Percentiles rank a stretch among this genome's conserved stretches.
Evolutionary conservation across 2,888 invertebrate species (phyloP).

Genomic region (Oxyteleia sp.): DNA sequence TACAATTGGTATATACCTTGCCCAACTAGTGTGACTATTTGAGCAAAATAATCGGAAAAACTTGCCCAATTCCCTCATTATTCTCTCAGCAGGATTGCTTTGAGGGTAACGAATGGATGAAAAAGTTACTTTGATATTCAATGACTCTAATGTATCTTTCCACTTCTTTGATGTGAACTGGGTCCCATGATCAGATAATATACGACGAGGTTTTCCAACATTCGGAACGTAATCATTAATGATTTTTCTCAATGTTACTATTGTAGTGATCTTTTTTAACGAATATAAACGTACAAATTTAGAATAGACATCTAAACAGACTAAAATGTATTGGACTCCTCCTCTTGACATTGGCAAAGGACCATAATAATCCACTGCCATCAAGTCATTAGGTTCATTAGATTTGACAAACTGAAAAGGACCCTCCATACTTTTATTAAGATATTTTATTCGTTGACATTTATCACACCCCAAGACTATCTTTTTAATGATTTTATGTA

Average conservation of each 20-base stretch:
- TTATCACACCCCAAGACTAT: not conserved
- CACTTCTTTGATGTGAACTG: conserved; percentile 21
- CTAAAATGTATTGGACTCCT: conserved; percentile 26
- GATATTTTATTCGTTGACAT: not conserved
- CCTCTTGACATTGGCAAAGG: conserved; percentile 17
- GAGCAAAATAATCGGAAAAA: conserved; percentile 8
- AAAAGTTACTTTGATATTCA: not conserved
- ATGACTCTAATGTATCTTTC: not conserved
- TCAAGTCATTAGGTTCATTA: not conserved
- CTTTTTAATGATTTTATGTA: not conserved
- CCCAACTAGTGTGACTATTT: conserved; percentile 1
- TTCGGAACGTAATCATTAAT: conserved; percentile 2
- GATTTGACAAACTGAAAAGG: not conserved
- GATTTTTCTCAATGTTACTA: not conserved
- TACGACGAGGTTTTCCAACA: conserved; percentile 9
- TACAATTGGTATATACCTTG: not conserved
- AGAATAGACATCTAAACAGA: conserved; percentile 28
- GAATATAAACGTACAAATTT: conserved; percentile 34
- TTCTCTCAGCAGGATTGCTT: conserved; percentile 3
- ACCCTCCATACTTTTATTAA: not conserved
- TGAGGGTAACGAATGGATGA: conserved; percentile 10
- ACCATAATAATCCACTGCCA: conserved; percentile 4
- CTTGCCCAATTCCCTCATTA: conserved; percentile 23
- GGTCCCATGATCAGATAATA: conserved; percentile 36
- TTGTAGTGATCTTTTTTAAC: not conserved